Evolutionary conservation across 2,797 vertebrate genomes (phyloP).

Genomic region (Epinephelus coioides): DNA sequence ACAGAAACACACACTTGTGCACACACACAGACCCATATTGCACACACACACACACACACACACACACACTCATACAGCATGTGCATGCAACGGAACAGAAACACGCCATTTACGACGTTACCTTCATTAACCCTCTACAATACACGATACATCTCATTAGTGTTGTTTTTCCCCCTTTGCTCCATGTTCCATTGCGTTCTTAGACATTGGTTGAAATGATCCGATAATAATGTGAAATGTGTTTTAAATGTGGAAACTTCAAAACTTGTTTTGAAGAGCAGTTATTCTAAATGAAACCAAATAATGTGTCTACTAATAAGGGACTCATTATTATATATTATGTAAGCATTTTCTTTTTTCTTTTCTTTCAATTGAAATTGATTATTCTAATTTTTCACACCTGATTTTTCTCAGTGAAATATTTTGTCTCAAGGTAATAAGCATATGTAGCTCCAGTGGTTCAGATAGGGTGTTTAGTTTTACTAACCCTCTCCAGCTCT

Average conservation of each 20-base stretch:
- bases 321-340: neutral
- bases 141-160: neutral
- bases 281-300: neutral
- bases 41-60: too few relatives aligned
- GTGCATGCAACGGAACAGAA: conserved; percentile 3
- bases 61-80: neutral
- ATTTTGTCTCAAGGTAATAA: neutral
- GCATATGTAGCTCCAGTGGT: neutral
- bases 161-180: conserved; percentile 6
- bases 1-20: neutral
- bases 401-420: neutral
- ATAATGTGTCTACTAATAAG: neutral
- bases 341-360: neutral
- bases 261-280: neutral
- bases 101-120: neutral
- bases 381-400: conserved; percentile 5
- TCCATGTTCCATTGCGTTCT: neutral
- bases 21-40: neutral
- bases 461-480: neutral
- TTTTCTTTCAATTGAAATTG: neutral
- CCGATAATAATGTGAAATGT: neutral
- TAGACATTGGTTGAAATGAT: neutral
- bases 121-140: neutral
- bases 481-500: neutral
- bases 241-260: neutral